Conservation (phyloP, 2,113 vertebrate genomes). For the Pterocles burchelli region DNA sequence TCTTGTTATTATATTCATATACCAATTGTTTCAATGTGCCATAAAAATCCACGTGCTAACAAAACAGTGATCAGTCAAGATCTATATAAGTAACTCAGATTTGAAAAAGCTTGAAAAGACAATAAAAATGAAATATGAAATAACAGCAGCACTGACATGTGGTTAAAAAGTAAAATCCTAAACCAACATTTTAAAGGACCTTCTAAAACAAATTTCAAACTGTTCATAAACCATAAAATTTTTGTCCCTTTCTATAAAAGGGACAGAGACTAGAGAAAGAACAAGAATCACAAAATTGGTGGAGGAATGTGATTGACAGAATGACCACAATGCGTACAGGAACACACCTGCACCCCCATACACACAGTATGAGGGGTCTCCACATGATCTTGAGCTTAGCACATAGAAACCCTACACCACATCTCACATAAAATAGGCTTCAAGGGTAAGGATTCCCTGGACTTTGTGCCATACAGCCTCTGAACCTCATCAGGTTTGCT, state of each 20-base stretch:
- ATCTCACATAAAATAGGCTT: not conserved
- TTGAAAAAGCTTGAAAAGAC: not conserved
- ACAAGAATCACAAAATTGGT: not conserved
- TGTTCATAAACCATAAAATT: fast-evolving
- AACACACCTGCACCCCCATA: not conserved
- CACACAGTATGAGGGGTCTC: not conserved
- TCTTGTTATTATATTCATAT: not conserved
- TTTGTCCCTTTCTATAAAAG: not conserved
- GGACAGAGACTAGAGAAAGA: not conserved
- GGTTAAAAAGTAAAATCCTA: not conserved
- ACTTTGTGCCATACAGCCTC: not conserved
- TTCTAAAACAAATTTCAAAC: not conserved
- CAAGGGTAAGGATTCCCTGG: not conserved
- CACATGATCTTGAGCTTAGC: fast-evolving
- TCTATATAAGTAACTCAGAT: not conserved
- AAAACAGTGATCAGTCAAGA: not conserved
- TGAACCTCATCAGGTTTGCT: not conserved
- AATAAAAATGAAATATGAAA: not conserved
- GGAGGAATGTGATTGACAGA: not conserved
- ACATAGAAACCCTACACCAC: not conserved
- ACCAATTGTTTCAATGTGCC: not conserved
- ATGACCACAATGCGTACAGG: not conserved
- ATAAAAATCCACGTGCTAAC: not conserved
- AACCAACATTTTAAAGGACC: not conserved
- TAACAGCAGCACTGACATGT: fast-evolving